Base-by-base conservation (phyloP, 1,140 invertebrate species). In the Drosophila orosa region DNA sequence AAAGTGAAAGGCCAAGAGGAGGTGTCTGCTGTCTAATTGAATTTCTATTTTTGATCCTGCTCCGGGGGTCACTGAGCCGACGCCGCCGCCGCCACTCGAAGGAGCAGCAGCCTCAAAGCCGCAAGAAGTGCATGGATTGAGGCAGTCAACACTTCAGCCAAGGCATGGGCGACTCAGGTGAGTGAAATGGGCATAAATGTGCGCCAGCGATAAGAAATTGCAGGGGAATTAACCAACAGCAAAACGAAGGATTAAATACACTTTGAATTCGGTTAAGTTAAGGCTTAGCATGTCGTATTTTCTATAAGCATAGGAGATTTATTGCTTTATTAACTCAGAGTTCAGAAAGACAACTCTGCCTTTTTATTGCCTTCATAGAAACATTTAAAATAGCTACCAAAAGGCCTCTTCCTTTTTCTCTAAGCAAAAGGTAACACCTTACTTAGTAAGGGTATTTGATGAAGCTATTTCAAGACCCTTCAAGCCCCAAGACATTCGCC, bases 31-130 rank as follows among this genome's bases (percentile, higher is more conserved):
- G 19, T 62, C 74, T 86, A 86, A 86, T 86, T 86, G 83, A 86
- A 86, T 73, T 86, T 87, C 84, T 86, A 86, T 83, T 86, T 86
- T 76, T 39, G 78, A 87, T 76, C 29, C 54, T 61, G 31, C 59
- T 33, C 48, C 63, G 60, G 71, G 60, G 71, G 75, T 81, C 78
- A 81, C 75, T 76, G 78, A 39, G 31, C 54, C 29, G 5, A 33
- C 29, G 13, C 8, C 50, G 15, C 8, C 50, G 15, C 22, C 42
- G 63, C 59, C 66, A 55, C 27, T 42, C 17, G 33, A 65, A 73
- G 77, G 55, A 75, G 50, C 35, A 77, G 39, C 37, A 69, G 40
- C 68, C 45, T 33, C 61, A 40, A 68, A 48, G 22, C 40, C 55
- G 48, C 31, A 45, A 33, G 19, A 27, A 61, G 71, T 75, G 31